A percentile compares a stretch with the other conserved stretches of the same genome.
phyloP scores from a whole-genome alignment of 2,797 vertebrate genomes.

The Halcyon smyrnensis region DNA sequence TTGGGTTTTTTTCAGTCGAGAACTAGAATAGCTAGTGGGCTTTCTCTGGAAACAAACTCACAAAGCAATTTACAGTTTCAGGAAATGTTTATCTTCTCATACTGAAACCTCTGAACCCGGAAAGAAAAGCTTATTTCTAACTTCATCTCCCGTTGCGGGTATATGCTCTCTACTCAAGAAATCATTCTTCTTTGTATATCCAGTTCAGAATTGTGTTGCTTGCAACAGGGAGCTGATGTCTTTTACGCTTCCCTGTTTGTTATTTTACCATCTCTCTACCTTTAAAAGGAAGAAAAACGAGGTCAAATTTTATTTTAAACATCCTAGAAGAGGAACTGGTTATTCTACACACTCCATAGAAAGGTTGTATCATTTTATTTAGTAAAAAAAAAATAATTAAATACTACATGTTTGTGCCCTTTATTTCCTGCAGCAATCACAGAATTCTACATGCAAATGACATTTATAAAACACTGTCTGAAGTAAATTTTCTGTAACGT shows the following conservation, averaged over 20 bases:
- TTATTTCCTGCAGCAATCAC: background rate
- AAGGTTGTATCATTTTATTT: background rate
- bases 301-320: background rate
- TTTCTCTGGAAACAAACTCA: background rate
- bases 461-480: background rate
- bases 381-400: background rate
- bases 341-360: background rate
- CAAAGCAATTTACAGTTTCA: background rate
- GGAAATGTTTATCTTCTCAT: background rate
- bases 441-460: background rate
- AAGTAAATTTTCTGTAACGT: background rate
- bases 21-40: background rate
- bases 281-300: background rate
- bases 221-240: background rate
- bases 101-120: background rate
- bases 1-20: background rate
- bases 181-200: background rate
- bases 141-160: background rate
- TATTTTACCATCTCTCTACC: background rate
- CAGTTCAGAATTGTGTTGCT: background rate
- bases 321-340: background rate
- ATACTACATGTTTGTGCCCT: background rate
- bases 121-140: background rate
- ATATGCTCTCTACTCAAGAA: background rate
- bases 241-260: background rate